Percentiles rank a stretch among this genome's conserved stretches.
Evolutionary conservation across 2,113 vertebrate genomes (phyloP).

Genomic region (Saimiri boliviensis): DNA sequence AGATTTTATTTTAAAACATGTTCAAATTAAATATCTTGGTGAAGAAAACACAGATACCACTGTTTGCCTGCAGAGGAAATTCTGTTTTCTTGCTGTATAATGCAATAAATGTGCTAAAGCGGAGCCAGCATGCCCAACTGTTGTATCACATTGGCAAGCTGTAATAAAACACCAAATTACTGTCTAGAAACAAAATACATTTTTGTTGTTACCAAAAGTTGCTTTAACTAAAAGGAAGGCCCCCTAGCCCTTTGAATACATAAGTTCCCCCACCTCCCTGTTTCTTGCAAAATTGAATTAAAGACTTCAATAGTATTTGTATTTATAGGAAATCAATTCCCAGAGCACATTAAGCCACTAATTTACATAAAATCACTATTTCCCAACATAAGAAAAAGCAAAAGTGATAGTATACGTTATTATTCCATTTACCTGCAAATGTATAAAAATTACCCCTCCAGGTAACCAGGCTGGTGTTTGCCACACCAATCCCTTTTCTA

Average conservation of each 20-base stretch:
- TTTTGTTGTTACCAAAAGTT: conserved; percentile 48
- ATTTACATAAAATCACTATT: conserved; percentile 62
- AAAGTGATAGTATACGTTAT: conserved; percentile 1
- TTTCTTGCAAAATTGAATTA: conserved; percentile 50
- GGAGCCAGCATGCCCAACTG: conserved; percentile 41
- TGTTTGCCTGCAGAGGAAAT: conserved; percentile 53
- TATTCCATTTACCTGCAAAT: conserved; percentile 36
- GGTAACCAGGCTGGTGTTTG: not conserved
- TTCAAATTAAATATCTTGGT: conserved; percentile 58
- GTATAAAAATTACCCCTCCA: not conserved
- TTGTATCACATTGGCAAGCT: conserved; percentile 47
- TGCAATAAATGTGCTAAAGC: conserved; percentile 33
- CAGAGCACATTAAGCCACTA: conserved; percentile 31
- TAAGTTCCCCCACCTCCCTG: not conserved
- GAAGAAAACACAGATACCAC: conserved; percentile 46
- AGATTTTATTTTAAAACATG: conserved; percentile 42
- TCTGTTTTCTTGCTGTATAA: conserved; percentile 63
- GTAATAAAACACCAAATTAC: conserved; percentile 36
- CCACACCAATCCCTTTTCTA: not conserved
- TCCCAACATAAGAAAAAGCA: conserved; percentile 40
- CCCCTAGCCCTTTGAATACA: not conserved
- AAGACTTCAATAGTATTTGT: conserved; percentile 42
- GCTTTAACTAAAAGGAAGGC: conserved; percentile 52
- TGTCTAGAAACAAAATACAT: conserved; percentile 47
- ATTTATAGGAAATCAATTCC: conserved; percentile 53